Conservation (phyloP, 2,888 invertebrate species). For the Pyrrhia umbra region DNA sequence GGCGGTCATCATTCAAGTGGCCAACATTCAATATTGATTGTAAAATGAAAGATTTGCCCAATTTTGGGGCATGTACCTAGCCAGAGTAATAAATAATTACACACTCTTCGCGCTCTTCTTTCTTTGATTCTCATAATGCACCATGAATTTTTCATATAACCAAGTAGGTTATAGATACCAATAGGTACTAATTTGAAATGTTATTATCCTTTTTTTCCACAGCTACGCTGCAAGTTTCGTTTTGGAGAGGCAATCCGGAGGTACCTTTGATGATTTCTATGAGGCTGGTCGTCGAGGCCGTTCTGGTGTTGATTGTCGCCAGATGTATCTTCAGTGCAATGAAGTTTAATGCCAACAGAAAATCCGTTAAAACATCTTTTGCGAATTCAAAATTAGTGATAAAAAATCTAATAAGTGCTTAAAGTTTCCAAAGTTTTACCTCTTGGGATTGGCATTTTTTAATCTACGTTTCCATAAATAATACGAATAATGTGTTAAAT, state of each 20-base stretch:
- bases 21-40: too few species aligned
- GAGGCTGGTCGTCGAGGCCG: conserved; percentile 96
- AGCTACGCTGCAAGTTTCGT: conserved; percentile 97
- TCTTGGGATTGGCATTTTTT: conserved; percentile 46
- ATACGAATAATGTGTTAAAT: conserved; percentile 39
- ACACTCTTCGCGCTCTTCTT: too few species aligned
- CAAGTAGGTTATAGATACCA: too few species aligned
- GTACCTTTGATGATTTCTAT: conserved; percentile 94
- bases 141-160: too few species aligned
- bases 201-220: conserved; percentile 57
- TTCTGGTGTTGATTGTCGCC: conserved; percentile 96
- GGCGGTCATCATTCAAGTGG: too few species aligned
- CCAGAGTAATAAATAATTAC: too few species aligned
- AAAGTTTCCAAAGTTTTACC: conserved; percentile 56
- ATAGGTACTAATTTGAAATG: background rate
- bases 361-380: conserved; percentile 62
- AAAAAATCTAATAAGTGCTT: conserved; percentile 59
- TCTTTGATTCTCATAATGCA: too few species aligned
- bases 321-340: conserved; percentile 96
- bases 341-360: conserved; percentile 92
- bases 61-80: too few species aligned
- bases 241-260: conserved; percentile 93
- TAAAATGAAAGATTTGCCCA: too few species aligned
- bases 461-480: conserved; percentile 27
- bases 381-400: conserved; percentile 66